Conservation (phyloP, 2,113 vertebrate genomes). For the Gopherus evgoodei region DNA sequence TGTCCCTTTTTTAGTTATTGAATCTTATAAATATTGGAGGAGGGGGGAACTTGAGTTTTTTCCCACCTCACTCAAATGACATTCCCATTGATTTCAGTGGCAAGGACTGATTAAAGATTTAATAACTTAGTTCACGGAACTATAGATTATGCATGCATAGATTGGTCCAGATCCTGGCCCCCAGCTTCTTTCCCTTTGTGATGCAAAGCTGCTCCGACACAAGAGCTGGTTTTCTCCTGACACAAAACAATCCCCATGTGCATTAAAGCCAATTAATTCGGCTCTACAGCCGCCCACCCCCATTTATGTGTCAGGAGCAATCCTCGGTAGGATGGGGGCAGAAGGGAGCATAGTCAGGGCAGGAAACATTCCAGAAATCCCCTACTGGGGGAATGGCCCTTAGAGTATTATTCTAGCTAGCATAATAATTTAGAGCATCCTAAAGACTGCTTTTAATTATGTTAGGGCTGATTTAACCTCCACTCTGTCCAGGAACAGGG, state of each 20-base stretch:
- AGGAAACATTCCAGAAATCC: not conserved
- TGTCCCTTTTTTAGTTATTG: not conserved
- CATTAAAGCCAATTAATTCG: not conserved
- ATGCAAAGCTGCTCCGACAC: not conserved
- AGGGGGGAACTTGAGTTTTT: not conserved
- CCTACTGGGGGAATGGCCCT: not conserved
- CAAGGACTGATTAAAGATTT: accelerated
- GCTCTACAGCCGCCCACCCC: not conserved
- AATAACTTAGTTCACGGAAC: not conserved
- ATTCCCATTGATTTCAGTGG: not conserved
- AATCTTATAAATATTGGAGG: not conserved
- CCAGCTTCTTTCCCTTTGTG: not conserved
- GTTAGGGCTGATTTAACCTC: not conserved
- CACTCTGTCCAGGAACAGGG: not conserved
- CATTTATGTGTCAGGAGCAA: not conserved
- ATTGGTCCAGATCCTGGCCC: not conserved
- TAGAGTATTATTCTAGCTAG: not conserved
- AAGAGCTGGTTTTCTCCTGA: not conserved
- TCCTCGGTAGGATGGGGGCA: not conserved
- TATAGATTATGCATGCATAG: not conserved
- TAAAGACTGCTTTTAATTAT: not conserved
- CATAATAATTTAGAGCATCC: not conserved
- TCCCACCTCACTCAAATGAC: not conserved
- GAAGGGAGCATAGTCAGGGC: not conserved
- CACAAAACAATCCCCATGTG: not conserved